These are phyloP conservation scores for Manacus vitellinus DNA, from an alignment of 2,113 vertebrate species.

Conservation along the genomic window DNA sequence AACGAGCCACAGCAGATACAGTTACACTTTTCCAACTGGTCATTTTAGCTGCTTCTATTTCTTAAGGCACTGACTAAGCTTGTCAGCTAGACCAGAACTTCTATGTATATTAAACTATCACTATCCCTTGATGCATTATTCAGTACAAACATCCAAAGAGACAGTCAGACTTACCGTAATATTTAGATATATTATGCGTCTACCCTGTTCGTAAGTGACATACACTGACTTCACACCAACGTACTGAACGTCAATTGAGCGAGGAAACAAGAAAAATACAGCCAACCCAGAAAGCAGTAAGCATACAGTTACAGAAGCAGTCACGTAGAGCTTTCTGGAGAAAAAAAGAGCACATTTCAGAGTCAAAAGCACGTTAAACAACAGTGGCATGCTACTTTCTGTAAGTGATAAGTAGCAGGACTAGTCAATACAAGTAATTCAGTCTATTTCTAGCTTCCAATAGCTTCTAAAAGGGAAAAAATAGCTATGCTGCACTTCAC, in stretches of 20 bases:
- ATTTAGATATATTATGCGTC: slow-evolving; percentile 90
- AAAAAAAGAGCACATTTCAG: neutral
- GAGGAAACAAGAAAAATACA: slow-evolving; percentile 96
- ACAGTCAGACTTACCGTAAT: slow-evolving; percentile 83
- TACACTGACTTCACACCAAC: slow-evolving; percentile 93
- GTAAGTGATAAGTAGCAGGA: neutral
- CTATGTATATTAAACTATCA: neutral
- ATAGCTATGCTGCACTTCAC: neutral
- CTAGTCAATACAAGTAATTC: neutral
- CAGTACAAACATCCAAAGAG: neutral
- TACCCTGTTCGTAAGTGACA: slow-evolving; percentile 84
- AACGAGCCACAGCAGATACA: neutral
- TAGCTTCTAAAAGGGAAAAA: neutral
- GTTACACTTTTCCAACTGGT: neutral
- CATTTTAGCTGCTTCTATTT: neutral
- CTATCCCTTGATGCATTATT: neutral
- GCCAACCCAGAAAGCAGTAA: slow-evolving; percentile 91
- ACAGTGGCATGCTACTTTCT: neutral
- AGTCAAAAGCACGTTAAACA: neutral
- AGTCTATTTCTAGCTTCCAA: neutral
- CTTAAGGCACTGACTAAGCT: neutral
- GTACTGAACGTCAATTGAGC: slow-evolving; percentile 92
- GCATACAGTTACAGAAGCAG: slow-evolving; percentile 89
- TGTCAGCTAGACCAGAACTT: neutral
- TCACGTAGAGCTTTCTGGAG: slow-evolving; percentile 93